Percentiles rank a stretch among this genome's conserved stretches.
Conservation (phyloP, 2,113 vertebrate genomes). For the Perca flavescens region DNA sequence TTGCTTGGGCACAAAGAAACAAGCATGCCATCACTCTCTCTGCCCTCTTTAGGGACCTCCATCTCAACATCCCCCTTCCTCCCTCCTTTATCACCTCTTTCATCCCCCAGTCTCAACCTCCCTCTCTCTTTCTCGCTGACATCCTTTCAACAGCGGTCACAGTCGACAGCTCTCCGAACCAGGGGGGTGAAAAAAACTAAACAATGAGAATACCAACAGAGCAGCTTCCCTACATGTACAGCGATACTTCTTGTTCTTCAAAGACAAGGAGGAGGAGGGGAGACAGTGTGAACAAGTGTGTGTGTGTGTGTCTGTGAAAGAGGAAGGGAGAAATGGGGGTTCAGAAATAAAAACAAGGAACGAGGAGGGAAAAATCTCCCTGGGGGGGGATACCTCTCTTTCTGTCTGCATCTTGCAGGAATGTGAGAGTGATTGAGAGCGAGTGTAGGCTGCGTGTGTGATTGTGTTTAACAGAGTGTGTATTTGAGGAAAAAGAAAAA, state of each 20-base stretch:
- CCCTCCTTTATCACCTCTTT: conserved; percentile 43
- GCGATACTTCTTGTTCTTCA: conserved; percentile 72
- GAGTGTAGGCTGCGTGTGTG: conserved; percentile 26
- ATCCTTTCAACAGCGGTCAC: conserved; percentile 78
- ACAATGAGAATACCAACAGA: conserved; percentile 64
- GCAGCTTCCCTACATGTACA: conserved; percentile 70
- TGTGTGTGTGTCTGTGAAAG: conserved; percentile 39
- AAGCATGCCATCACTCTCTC: conserved; percentile 70
- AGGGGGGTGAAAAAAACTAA: conserved; percentile 22
- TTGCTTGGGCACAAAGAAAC: conserved; percentile 76
- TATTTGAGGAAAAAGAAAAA: conserved; percentile 8
- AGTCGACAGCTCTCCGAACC: conserved; percentile 74
- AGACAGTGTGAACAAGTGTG: conserved; percentile 45
- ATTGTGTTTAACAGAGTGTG: conserved; percentile 56
- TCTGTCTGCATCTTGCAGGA: conserved; percentile 59
- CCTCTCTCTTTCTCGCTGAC: conserved; percentile 52
- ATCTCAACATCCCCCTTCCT: conserved; percentile 47
- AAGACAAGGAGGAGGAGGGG: conserved; percentile 45
- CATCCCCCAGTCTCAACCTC: conserved; percentile 44
- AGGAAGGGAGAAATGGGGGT: conserved; percentile 38
- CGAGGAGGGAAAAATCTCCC: conserved; percentile 58
- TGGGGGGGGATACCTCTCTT: conserved; percentile 41
- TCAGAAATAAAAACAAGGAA: conserved; percentile 62
- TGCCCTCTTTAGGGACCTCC: conserved; percentile 69
- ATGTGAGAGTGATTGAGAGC: conserved; percentile 54